These are phyloP conservation scores for Oceanites oceanicus DNA, from an alignment of 2,113 vertebrate species.

Conservation along the genomic window DNA sequence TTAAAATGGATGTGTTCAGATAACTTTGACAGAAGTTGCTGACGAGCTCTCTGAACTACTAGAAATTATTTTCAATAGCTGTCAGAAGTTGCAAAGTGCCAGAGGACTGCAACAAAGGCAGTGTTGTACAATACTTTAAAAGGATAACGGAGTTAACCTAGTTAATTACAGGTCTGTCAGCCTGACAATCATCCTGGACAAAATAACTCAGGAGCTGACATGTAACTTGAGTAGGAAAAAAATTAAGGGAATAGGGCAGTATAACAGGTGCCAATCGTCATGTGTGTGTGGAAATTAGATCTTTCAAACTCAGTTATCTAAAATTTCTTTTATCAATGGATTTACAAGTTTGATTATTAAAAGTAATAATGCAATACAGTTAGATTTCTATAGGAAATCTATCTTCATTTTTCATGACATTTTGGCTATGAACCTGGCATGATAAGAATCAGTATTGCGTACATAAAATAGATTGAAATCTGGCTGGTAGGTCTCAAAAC, in stretches of 20 bases:
- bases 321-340: neutral
- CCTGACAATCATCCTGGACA: neutral
- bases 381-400: neutral
- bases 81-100: neutral
- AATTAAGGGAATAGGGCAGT: neutral
- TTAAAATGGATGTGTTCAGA: neutral
- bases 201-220: neutral
- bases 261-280: neutral
- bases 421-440: neutral
- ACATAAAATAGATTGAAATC: neutral
- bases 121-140: neutral
- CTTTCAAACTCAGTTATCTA: neutral
- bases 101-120: neutral
- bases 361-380: neutral
- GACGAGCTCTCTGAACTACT: neutral
- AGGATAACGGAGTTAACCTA: neutral
- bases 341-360: neutral
- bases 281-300: neutral
- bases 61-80: neutral
- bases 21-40: conserved; percentile 17
- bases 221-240: neutral
- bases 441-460: neutral
- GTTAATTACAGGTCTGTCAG: neutral
- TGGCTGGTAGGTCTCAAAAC: neutral
- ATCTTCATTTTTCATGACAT: neutral